Percentiles rank a stretch among this genome's conserved stretches.
Conservation (phyloP, 2,888 invertebrate genomes). For the Caenorhabditis parvicauda region DNA sequence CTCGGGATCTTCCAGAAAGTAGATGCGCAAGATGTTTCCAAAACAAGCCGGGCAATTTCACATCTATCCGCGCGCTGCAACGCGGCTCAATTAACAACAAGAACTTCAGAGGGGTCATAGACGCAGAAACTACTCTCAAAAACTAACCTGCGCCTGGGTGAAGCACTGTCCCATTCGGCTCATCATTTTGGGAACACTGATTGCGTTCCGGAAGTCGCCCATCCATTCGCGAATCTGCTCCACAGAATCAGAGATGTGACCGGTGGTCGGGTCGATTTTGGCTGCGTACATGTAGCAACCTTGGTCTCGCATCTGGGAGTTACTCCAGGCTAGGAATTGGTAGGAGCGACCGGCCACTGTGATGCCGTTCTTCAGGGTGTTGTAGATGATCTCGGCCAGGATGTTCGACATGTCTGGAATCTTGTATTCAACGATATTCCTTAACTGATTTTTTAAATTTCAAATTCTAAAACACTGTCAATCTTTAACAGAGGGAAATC, state of each 20-base stretch:
- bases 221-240: conserved; percentile 48
- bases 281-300: conserved; percentile 56
- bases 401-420: conserved; percentile 30
- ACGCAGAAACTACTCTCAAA: neutral
- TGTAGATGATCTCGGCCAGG: conserved; percentile 29
- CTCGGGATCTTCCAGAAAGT: too few relatives aligned
- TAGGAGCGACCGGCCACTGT: conserved; percentile 38
- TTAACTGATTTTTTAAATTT: too few relatives aligned
- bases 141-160: conserved; percentile 57
- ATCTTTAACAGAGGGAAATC: neutral
- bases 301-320: conserved; percentile 60
- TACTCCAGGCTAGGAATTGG: conserved; percentile 57
- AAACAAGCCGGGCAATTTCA: too few relatives aligned
- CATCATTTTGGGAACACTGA: conserved; percentile 62
- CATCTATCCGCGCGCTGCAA: too few relatives aligned
- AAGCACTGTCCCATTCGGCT: conserved; percentile 64
- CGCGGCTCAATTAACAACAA: too few relatives aligned
- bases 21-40: too few relatives aligned
- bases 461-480: neutral
- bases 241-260: conserved; percentile 16
- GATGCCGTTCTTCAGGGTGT: conserved; percentile 34
- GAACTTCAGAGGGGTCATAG: neutral
- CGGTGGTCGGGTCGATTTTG: conserved; percentile 17
- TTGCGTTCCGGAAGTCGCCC: conserved; percentile 49
- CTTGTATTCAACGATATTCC: too few relatives aligned